Evolutionary conservation across 2,797 vertebrate species (phyloP), one percentile per base, ranked within the genome.

Genomic region (Tragelaphus eurycerus): DNA sequence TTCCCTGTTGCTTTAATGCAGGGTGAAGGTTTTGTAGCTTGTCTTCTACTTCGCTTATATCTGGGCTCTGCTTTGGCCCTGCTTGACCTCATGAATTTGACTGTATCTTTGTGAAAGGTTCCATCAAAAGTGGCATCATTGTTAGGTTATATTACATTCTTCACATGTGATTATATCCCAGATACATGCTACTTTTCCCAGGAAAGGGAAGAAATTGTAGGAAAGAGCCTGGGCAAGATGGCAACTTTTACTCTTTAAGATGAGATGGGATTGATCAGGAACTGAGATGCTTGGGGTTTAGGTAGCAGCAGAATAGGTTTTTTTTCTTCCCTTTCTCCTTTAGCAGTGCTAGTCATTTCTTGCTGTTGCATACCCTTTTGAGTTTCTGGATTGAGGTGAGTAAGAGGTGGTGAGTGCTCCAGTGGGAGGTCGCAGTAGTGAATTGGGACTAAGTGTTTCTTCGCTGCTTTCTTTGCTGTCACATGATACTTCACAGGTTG

Each of bases 401-500:
- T 74, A 23, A 46, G 79, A 64, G 76, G 38, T 52, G 79, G 79
- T 38, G 50, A 27, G 48, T 92, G n/a, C 29, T 81, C 34, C 67
- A 79, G 16, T 85, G 91, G 19, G 46, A 85, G 54, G 27, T 89
- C 38, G 29, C 34, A 54, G 43, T 88, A 83, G 34, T 79, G 52
- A 95, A 95, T 52, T 84, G 62, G 27, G n/a, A 88, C 74, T 96
- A 86, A 79, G 50, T 81, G 71, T 93, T 95, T 43, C 76, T 93
- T 90, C 87, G 83, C 50, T 90, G 57, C 62, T 86, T 50, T 62
- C 76, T 97, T 87, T 88, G 91, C 57, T 95, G 50, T 67, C 12
- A 82, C 85, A 46, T 93, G 50, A 55, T 84, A 85, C 84, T 88
- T 83, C 38, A 14, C 38, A 52, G 67, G 54, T 88, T 94, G 85